Conservation (phyloP, 1,140 invertebrate genomes). For the Drosophila prosaltans region DNA sequence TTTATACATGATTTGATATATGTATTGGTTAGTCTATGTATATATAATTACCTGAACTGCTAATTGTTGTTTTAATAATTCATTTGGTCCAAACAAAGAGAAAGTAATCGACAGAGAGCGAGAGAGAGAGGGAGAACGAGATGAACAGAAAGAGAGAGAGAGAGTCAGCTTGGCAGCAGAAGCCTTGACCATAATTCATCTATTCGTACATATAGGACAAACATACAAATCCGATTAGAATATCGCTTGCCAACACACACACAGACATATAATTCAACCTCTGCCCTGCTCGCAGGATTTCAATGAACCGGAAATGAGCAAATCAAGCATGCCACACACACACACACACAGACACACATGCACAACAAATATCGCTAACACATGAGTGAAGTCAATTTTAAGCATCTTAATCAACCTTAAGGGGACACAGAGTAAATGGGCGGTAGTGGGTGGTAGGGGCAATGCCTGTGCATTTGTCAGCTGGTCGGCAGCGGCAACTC, state of each 20-base stretch:
- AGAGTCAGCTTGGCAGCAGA: slow-evolving; percentile 2
- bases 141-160: neutral
- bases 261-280: slow-evolving; percentile 33
- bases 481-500: slow-evolving; percentile 36
- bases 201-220: slow-evolving; percentile 37
- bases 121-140: neutral
- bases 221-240: slow-evolving; percentile 73
- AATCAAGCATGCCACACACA: slow-evolving; percentile 58
- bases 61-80: slow-evolving; percentile 71
- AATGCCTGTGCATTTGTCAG: slow-evolving; percentile 53
- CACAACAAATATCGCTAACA: slow-evolving; percentile 54
- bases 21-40: slow-evolving; percentile 21
- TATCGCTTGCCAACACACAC: slow-evolving; percentile 56
- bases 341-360: slow-evolving; percentile 19
- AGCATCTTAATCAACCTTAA: slow-evolving; percentile 65
- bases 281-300: slow-evolving; percentile 38
- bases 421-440: neutral
- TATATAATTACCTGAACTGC: slow-evolving; percentile 50
- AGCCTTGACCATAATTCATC: slow-evolving; percentile 40
- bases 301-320: slow-evolving; percentile 74
- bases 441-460: neutral
- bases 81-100: slow-evolving; percentile 23
- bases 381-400: slow-evolving; percentile 69
- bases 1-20: slow-evolving; percentile 22
- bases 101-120: neutral